Percentiles rank a stretch among this genome's conserved stretches.
Evolutionary conservation across 2,113 vertebrate genomes (phyloP).

Genomic region (Piprites chloris): DNA sequence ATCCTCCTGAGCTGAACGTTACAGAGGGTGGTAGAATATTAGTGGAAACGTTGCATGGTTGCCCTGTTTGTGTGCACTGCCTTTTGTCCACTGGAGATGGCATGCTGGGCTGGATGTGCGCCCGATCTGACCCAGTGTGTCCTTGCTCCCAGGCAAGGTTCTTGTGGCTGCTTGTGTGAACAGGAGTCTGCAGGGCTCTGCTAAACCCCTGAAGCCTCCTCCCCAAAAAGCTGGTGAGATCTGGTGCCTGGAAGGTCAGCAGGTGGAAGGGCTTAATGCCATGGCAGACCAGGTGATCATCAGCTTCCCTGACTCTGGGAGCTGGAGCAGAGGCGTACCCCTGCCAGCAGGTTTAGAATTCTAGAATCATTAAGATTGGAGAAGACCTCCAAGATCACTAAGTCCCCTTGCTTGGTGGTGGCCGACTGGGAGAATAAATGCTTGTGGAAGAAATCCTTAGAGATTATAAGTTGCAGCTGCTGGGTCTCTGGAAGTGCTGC

Average conservation of each 20-base stretch:
- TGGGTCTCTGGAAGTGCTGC: neutral
- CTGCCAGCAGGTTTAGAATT: neutral
- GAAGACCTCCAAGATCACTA: neutral
- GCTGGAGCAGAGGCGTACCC: neutral
- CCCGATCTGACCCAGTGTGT: neutral
- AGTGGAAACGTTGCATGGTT: accelerated
- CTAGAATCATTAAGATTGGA: neutral
- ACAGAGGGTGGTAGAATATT: neutral
- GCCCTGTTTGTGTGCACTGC: neutral
- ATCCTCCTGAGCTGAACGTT: neutral
- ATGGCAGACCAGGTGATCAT: neutral
- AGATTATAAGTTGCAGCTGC: accelerated
- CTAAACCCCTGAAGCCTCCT: accelerated
- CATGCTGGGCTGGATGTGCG: neutral
- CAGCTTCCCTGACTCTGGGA: neutral
- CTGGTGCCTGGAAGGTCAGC: neutral
- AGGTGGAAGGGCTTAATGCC: neutral
- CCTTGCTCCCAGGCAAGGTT: neutral
- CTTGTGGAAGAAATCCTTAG: neutral
- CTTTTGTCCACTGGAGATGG: accelerated
- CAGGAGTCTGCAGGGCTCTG: neutral
- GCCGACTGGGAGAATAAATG: neutral
- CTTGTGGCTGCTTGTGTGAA: neutral
- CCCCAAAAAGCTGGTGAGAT: neutral
- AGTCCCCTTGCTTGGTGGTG: neutral